Percentiles rank a stretch among this genome's conserved stretches.
Evolutionary conservation across 2,888 invertebrate genomes (phyloP).

Genomic region (Macropis europaea): DNA sequence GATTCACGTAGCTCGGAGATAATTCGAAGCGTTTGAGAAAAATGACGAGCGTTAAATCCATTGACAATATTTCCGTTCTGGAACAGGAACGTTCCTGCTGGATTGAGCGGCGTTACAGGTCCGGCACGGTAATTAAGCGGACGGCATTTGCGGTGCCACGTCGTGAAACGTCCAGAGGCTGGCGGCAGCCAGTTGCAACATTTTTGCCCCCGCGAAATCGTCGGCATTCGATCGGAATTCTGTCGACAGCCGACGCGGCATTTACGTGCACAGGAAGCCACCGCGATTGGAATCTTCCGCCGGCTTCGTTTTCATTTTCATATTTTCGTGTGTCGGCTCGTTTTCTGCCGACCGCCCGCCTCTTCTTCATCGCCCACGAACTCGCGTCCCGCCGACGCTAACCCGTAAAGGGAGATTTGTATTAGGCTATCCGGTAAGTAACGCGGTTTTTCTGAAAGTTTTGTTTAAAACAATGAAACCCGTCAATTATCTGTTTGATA

Average conservation of each 20-base stretch:
- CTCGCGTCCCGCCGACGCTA: too few species aligned
- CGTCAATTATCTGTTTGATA: too few species aligned
- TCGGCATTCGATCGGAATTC: constrained; percentile 51
- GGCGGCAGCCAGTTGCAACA: constrained; percentile 37
- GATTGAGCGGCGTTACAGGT: background rate
- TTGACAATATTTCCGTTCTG: too few species aligned
- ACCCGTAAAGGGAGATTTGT: too few species aligned
- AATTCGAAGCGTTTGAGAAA: too few species aligned
- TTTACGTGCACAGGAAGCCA: constrained; percentile 49
- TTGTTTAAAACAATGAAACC: too few species aligned
- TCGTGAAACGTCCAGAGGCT: constrained; percentile 28
- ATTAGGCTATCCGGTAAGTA: too few species aligned
- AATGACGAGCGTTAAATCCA: too few species aligned
- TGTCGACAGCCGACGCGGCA: constrained; percentile 34
- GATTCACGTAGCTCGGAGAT: too few species aligned
- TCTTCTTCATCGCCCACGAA: background rate
- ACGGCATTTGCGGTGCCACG: constrained; percentile 44
- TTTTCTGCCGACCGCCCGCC: constrained; percentile 16
- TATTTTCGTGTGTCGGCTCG: constrained; percentile 38
- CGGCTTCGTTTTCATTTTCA: constrained; percentile 47
- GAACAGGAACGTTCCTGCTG: background rate
- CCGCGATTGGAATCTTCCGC: constrained; percentile 50
- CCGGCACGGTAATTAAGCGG: constrained; percentile 45
- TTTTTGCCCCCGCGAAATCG: constrained; percentile 52
- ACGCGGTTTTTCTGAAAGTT: too few species aligned